Conservation (phyloP, 2,113 vertebrate species). For the Pangasianodon gigas region DNA sequence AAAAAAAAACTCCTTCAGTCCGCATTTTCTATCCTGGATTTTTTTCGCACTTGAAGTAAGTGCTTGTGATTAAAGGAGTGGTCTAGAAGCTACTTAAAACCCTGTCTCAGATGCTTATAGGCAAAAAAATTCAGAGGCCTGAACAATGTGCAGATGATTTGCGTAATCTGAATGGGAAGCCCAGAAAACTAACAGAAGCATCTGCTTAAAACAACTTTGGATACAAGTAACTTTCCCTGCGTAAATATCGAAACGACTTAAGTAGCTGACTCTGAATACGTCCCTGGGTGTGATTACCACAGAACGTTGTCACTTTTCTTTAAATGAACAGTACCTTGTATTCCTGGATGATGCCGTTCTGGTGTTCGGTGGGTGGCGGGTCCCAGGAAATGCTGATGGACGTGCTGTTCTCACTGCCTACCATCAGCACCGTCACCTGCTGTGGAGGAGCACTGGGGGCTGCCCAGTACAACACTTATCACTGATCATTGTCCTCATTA, state of each 20-base stretch:
- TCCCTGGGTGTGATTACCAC: background rate
- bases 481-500: conserved; percentile 37
- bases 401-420: conserved; percentile 95
- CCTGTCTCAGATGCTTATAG: background rate
- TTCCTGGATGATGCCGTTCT: conserved; percentile 98
- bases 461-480: conserved; percentile 60
- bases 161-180: background rate
- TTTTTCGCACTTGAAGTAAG: background rate
- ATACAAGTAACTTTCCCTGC: background rate
- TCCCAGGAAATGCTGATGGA: conserved; percentile 99
- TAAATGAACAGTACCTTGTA: conserved; percentile 82
- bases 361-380: conserved; percentile 91
- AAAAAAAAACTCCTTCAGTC: background rate
- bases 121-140: background rate
- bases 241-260: background rate
- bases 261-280: background rate
- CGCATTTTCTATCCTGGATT: background rate
- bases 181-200: background rate
- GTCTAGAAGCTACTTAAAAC: background rate
- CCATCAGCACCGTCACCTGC: conserved; percentile 92
- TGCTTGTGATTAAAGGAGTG: background rate
- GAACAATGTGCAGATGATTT: background rate
- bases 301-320: background rate
- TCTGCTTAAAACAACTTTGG: background rate
- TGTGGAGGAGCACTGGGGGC: conserved; percentile 96